Evolutionary conservation across 2,113 vertebrate genomes (phyloP), one percentile per base, ranked within the genome.

Genomic region (Bubo blakistoni): DNA sequence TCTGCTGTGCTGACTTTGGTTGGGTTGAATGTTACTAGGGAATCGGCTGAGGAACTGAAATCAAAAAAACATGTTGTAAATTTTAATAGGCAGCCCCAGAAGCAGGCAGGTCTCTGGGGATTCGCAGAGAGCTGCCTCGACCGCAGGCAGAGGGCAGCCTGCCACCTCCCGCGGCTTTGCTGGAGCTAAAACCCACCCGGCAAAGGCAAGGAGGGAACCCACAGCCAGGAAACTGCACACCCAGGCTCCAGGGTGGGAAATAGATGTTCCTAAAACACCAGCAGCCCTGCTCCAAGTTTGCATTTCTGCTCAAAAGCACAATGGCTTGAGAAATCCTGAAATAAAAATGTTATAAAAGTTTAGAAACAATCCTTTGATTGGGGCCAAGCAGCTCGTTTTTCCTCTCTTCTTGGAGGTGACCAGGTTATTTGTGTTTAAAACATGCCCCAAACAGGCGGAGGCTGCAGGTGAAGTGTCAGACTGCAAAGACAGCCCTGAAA

Each of bases 191-290:
- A 16, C 47, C 86, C 59, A 11, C 11, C 44, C 3, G 3, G 66
- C 27, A 51, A 18, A 26, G 13, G 66, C 21, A 10, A 22, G 20
- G 49, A 32, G 69, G 52, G 51, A 84, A 26, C 80, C 30, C 13
- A 0, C 2, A 13, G 69, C 38, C 3, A 13, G 85, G 36, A 55
- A 67, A 11, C 22, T 0, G 10, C 26, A 2, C 16, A 49, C 46
- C 51, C 36, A 3, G 81, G 70, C 42, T 66, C 19, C 82, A 54
- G 76, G 32, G 52, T 51, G 79, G n/a, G 47, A 46, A 24, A 42
- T 1, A 4, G n/a, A 20, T n/a, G 22, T 9, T 67, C 74, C 85
- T 40, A 19, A 81, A 63, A 6, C 54, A 21, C 17, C 9, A 10
- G 72, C 78, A 90, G 55, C 73, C 71, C 34, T 4, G 62, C 71